Evolutionary conservation across 2,888 invertebrate species (phyloP).

Genomic region (Capitulum mitella): DNA sequence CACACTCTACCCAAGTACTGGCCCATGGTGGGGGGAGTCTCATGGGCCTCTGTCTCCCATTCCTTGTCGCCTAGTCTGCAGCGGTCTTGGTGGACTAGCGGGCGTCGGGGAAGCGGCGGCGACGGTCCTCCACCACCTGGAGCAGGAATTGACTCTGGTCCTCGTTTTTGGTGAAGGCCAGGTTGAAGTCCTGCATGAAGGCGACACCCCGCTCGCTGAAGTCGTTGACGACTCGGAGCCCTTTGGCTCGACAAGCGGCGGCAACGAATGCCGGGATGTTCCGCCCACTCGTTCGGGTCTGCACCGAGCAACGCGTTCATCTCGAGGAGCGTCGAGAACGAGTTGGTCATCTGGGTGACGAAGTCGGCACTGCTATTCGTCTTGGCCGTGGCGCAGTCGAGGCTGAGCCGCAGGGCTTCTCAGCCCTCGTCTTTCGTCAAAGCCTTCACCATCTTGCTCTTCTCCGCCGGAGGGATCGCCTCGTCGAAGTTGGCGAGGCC

Average conservation of each 20-base stretch:
- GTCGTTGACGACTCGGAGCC: conserved; percentile 25
- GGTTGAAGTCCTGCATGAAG: conserved; percentile 28
- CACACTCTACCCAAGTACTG: neutral
- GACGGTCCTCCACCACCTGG: conserved; percentile 27
- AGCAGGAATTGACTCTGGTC: conserved; percentile 29
- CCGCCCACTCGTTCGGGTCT: neutral
- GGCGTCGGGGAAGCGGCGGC: neutral
- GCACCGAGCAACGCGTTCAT: too few species aligned
- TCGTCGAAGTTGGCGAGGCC: neutral
- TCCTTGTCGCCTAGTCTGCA: neutral
- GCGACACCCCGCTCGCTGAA: conserved; percentile 28
- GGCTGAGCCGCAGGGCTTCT: neutral
- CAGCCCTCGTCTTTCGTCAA: neutral
- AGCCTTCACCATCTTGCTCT: neutral
- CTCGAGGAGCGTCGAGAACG: too few species aligned
- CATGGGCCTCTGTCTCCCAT: conserved; percentile 8
- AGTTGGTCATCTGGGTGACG: neutral
- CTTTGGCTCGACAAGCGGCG: too few species aligned
- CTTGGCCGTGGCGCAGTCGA: neutral
- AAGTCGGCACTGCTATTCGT: neutral
- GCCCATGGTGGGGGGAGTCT: neutral
- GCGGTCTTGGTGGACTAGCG: neutral
- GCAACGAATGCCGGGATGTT: conserved; percentile 21
- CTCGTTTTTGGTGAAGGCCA: conserved; percentile 26
- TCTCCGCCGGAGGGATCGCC: neutral